Base-by-base conservation (phyloP, 2,888 invertebrate genomes). In the Asteroscopus sphinx region DNA sequence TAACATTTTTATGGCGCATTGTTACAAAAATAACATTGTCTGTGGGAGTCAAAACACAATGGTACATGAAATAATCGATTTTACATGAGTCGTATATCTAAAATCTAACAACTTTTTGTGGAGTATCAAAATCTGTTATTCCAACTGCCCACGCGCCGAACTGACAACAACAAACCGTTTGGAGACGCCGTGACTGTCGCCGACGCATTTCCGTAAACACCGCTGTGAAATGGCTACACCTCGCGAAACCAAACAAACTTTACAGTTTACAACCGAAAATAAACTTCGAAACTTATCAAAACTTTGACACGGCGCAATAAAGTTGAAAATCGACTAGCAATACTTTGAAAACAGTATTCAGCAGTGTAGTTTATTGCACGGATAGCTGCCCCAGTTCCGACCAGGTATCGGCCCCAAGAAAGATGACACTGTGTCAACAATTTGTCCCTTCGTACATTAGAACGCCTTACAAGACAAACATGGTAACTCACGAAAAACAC, bases 341-440 rank as follows among this genome's bases (percentile, higher is more conserved):
- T 8, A 35, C 58, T 58, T 65, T 8, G 33, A 41, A 66, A 64
- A 28, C 47, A 49, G 53, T 62, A 57, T 63, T 75, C 56, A n/a
- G n/a, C n/a, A n/a, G 42, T 63, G 61, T 62, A 60, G 51, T 75
- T 79, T 81, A 80, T 76, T 76, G 58, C 76, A 73, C 53, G 69
- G 61, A 41, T 63, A 63, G 65, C 66, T 86, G 83, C 79, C 83
- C 84, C 75, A 78, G 79, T 86, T 85, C 72, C 77, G 81, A 71
- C 82, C 89, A 92, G 90, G 90, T 90, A 90, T 81, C 82, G 86
- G 88, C 88, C 87, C 88, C 83, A 85, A 89, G 93, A 92, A 93
- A 93, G 87, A 89, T 87, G 93, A 93, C 87, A 91, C 92, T 88
- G 81, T 83, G 90, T 91, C 89, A 93, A 92, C 93, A 94, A 92